Conservation (phyloP, 2,113 vertebrate genomes). For the Elachura formosa region DNA sequence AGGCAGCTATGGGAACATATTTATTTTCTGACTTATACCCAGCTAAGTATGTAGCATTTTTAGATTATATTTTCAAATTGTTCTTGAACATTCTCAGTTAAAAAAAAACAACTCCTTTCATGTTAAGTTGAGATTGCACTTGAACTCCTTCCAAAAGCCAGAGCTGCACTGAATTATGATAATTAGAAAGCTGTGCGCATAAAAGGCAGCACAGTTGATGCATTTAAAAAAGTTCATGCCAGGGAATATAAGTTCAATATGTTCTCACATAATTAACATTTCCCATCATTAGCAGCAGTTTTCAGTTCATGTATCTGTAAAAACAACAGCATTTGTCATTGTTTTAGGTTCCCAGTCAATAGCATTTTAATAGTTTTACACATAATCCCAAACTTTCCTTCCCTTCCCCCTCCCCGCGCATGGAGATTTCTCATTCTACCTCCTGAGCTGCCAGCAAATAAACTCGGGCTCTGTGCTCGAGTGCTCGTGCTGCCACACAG, state of each 20-base stretch:
- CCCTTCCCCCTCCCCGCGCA: conserved; percentile 7
- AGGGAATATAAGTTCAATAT: conserved; percentile 81
- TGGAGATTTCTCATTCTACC: neutral
- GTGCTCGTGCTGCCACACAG: neutral
- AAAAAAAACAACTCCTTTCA: conserved; percentile 57
- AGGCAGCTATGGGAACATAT: conserved; percentile 14
- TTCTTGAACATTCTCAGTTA: conserved; percentile 69
- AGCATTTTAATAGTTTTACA: conserved; percentile 62
- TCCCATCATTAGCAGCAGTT: conserved; percentile 77
- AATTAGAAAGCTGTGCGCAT: conserved; percentile 79
- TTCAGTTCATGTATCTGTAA: conserved; percentile 75
- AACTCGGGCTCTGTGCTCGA: neutral
- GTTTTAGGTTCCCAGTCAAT: conserved; percentile 55
- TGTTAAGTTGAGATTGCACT: conserved; percentile 76
- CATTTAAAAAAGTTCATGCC: conserved; percentile 74
- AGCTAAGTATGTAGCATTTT: conserved; percentile 61
- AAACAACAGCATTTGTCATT: conserved; percentile 70
- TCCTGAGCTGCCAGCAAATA: neutral
- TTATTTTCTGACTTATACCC: conserved; percentile 33
- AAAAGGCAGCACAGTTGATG: conserved; percentile 72
- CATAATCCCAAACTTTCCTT: conserved; percentile 28
- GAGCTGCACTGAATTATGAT: conserved; percentile 79
- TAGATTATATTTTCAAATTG: conserved; percentile 70
- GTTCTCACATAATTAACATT: conserved; percentile 81
- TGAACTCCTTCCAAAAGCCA: conserved; percentile 73